Evolutionary conservation across 2,797 vertebrate genomes (phyloP), one percentile per base, ranked within the genome.

Genomic region (Hipposideros larvatus): DNA sequence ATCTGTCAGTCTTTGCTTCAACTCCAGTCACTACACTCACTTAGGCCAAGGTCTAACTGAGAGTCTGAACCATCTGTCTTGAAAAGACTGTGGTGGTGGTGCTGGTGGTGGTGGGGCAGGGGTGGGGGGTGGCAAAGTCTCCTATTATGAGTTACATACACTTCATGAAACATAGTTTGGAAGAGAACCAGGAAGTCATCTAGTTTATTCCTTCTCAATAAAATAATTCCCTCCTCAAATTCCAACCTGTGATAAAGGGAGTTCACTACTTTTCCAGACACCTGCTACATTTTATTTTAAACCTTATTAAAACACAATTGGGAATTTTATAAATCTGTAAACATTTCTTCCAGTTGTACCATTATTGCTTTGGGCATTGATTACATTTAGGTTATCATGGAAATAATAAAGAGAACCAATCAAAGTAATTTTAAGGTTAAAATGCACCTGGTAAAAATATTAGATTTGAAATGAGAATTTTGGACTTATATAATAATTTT

Each of bases 381-480:
- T 34, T 87, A 73, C 74, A 96, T 34, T 90, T 97, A 61, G 46
- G 43, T 68, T 66, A 83, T 34, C 79, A 92, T 75, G 46, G 70
- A 87, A 75, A 96, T 51, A 90, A 91, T 18, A 51, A 70, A 73
- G 24, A 73, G 31, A 46, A 66, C 16, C 51, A 88, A 87, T 53
- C 61, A 63, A 53, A 87, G 2, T 34, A 85, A 74, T 80, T 95
- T 90, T 74, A 96, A 88, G 4, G 15, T 88, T 79, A 92, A 90
- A 91, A 78, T 77, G 61, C 55, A 46, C 19, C 46, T 83, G 46
- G 11, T 34, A 74, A 77, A 74, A 75, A 85, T 53, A 2, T 85
- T 83, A 83, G 61, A 73, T 83, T 74, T 86, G 95, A 97, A 91
- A 48, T 22, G 41, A 28, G 41, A 75, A 59, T 82, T 79, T 51